Evolutionary conservation across 1,140 invertebrate species (phyloP).

Genomic region (Acromyrmex charruanus): DNA sequence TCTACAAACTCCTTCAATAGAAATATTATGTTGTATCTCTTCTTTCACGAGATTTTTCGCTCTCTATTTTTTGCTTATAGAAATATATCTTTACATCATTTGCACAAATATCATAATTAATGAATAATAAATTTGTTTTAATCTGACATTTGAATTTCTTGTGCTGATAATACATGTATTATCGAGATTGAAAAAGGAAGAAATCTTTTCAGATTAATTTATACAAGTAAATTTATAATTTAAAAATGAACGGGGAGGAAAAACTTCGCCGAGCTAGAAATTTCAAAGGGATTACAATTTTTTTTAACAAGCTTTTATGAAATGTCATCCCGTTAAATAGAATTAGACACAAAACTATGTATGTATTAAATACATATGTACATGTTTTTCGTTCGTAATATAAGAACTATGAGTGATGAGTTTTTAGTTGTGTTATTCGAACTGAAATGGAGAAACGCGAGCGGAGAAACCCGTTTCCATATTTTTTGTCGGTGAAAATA

Average conservation of each 20-base stretch:
- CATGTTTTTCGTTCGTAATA: not conserved
- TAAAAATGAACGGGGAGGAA: not conserved
- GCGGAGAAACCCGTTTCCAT: not conserved
- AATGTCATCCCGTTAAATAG: not conserved
- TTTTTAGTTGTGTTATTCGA: conserved; percentile 32
- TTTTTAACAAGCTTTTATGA: conserved; percentile 6
- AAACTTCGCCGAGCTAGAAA: not conserved
- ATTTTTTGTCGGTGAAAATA: conserved; percentile 22
- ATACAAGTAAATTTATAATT: not conserved
- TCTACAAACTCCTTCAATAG: conserved; percentile 4
- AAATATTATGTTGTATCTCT: conserved; percentile 7
- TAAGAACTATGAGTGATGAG: not conserved
- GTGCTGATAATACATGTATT: not conserved
- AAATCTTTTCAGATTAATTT: not conserved
- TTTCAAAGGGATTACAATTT: not conserved
- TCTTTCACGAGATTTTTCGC: not conserved
- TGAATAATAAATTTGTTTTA: not conserved
- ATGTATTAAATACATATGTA: conserved; percentile 25
- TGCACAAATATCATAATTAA: conserved; percentile 14
- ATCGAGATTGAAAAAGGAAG: not conserved
- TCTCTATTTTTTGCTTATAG: not conserved
- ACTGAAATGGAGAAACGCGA: conserved; percentile 24
- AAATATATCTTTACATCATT: not conserved
- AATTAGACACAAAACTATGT: conserved; percentile 9
- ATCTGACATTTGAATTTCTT: conserved; percentile 5